Evolutionary conservation across 1,140 invertebrate genomes (phyloP).

Genomic region (Ruditapes philippinarum): DNA sequence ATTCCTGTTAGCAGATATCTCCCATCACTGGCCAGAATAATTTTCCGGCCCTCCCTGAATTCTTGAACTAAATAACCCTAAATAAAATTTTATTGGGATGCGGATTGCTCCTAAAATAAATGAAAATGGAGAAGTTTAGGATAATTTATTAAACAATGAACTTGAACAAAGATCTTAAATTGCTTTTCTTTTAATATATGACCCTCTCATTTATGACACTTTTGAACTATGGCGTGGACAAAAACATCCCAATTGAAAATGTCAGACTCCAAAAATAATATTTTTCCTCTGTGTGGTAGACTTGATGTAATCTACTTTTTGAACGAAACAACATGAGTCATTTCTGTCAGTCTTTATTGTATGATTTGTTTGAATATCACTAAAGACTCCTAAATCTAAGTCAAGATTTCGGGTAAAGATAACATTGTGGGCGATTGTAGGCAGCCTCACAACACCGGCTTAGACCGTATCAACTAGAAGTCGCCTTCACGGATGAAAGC

Average conservation of each 20-base stretch:
- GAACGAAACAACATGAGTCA: neutral
- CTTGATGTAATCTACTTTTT: neutral
- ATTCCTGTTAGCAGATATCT: no score
- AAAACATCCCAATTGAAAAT: neutral
- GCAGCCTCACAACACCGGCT: constrained; percentile 40
- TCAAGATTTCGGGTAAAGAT: constrained; percentile 50
- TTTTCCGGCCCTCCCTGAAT: no score
- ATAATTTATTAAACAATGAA: no score
- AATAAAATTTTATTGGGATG: no score
- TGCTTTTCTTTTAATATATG: no score
- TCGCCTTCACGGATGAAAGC: constrained; percentile 58
- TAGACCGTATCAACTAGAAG: constrained; percentile 24
- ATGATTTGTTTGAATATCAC: neutral
- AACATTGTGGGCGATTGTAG: constrained; percentile 41
- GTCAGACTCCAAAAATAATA: constrained; percentile 23
- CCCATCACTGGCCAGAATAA: no score
- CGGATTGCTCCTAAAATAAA: no score
- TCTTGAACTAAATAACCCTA: no score
- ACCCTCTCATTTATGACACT: no score
- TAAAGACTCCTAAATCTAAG: constrained; percentile 7
- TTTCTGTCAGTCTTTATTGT: neutral
- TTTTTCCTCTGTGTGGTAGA: neutral
- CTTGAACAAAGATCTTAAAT: no score
- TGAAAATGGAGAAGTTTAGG: no score
- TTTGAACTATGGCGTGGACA: neutral